A percentile compares a stretch with the other conserved stretches of the same genome.
phyloP scores from a whole-genome alignment of 1,140 invertebrate species.

The Trinorchestia longiramus region DNA sequence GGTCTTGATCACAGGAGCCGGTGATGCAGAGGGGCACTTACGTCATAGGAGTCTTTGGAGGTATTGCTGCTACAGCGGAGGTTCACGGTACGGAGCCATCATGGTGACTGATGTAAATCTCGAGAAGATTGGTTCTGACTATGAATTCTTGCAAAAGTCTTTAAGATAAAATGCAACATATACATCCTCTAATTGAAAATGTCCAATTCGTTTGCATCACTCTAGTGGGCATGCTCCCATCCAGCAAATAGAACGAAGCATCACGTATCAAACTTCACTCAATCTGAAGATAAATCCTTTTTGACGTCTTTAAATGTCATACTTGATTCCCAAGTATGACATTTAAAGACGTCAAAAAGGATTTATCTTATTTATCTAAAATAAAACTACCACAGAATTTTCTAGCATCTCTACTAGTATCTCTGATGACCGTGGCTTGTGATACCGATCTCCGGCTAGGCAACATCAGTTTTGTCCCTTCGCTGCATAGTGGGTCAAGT shows the following conservation, averaged over 20 bases:
- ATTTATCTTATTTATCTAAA: not conserved
- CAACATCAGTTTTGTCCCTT: not conserved
- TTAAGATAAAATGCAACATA: not conserved
- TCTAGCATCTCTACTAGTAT: too few relatives aligned
- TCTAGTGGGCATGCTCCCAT: too few relatives aligned
- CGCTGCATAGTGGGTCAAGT: not conserved
- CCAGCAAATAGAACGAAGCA: too few relatives aligned
- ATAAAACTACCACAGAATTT: not conserved
- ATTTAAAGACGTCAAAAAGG: not conserved
- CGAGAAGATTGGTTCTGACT: not conserved
- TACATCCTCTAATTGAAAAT: not conserved
- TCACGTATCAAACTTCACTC: too few relatives aligned
- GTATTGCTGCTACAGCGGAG: not conserved
- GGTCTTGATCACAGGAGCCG: not conserved
- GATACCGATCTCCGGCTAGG: not conserved
- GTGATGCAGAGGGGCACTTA: not conserved
- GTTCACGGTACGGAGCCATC: not conserved
- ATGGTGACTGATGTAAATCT: not conserved
- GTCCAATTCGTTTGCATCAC: too few relatives aligned
- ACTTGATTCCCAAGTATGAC: too few relatives aligned
- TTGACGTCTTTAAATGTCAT: too few relatives aligned
- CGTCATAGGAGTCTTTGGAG: not conserved
- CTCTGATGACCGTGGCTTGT: not conserved
- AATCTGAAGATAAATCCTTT: too few relatives aligned
- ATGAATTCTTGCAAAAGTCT: not conserved